A percentile compares a stretch with the other conserved stretches of the same genome.
These are phyloP conservation scores for Dioctria rufipes DNA, from an alignment of 2,888 invertebrate genomes.

Conservation along the genomic window DNA sequence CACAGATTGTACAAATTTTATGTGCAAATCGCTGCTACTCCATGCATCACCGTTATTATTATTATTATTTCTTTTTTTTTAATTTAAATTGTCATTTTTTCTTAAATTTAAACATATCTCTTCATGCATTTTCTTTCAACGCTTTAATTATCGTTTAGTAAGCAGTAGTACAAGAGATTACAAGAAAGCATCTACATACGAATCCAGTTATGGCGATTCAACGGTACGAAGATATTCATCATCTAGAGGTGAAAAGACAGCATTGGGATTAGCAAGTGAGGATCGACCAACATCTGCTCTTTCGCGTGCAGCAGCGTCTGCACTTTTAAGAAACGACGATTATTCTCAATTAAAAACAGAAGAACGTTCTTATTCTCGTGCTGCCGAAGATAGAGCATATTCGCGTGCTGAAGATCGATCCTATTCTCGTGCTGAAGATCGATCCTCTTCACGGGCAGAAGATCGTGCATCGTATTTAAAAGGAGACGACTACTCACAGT, in stretches of 20 bases:
- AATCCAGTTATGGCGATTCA: constrained; percentile 61
- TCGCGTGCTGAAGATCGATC: background rate
- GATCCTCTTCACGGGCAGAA: constrained; percentile 20
- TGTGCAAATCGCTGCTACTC: constrained; percentile 31
- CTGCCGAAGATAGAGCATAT: constrained; percentile 47
- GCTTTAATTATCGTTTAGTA: constrained; percentile 58
- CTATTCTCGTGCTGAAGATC: constrained; percentile 55
- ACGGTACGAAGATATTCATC: constrained; percentile 62
- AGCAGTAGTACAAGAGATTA: constrained; percentile 64
- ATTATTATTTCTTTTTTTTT: constrained; percentile 14
- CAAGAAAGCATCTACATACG: constrained; percentile 66
- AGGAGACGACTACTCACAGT: constrained; percentile 14
- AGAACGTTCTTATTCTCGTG: constrained; percentile 55
- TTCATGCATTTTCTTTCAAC: constrained; percentile 32
- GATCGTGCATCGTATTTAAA: constrained; percentile 21
- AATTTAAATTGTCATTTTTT: background rate
- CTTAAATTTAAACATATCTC: constrained; percentile 6
- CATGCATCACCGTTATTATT: constrained; percentile 25
- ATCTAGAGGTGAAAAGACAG: constrained; percentile 56
- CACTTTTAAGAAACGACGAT: constrained; percentile 60
- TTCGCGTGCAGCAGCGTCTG: constrained; percentile 60
- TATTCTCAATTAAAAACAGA: constrained; percentile 55
- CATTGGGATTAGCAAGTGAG: constrained; percentile 45
- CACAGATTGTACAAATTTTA: constrained; percentile 19
- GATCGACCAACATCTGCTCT: background rate